Conservation (phyloP, 2,113 vertebrate genomes). For the Chiloscyllium plagiosum region DNA sequence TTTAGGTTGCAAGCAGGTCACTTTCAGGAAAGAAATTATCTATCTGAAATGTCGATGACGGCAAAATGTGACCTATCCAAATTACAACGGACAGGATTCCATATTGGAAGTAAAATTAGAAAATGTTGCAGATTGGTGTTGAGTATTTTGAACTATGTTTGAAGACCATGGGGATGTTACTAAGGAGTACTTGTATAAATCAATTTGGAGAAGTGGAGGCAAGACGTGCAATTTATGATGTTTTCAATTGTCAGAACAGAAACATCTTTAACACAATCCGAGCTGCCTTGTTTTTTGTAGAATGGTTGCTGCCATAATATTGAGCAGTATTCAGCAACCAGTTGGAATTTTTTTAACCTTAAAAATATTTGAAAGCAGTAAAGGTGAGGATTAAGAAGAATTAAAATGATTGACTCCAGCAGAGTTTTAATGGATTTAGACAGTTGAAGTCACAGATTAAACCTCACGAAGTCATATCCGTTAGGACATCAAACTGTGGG, state of each 20-base stretch:
- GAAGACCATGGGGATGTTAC: not conserved
- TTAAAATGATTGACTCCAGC: not conserved
- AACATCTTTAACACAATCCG: not conserved
- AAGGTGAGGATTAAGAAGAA: slow-evolving; percentile 15
- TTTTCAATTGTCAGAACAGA: not conserved
- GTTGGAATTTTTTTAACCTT: not conserved
- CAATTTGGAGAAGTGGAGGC: not conserved
- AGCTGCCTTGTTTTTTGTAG: not conserved
- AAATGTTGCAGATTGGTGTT: not conserved
- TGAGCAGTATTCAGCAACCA: not conserved
- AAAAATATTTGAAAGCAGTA: not conserved
- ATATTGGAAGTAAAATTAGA: not conserved
- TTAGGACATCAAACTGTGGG: not conserved
- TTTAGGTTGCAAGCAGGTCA: not conserved
- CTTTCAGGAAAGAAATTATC: not conserved
- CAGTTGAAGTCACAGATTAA: not conserved
- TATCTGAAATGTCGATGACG: not conserved
- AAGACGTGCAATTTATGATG: not conserved
- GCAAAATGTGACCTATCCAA: not conserved
- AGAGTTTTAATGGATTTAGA: slow-evolving; percentile 12
- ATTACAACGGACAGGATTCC: not conserved
- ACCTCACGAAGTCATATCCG: no score
- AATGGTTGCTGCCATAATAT: not conserved
- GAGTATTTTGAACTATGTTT: not conserved
- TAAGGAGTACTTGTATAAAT: not conserved